Evolutionary conservation across 2,113 vertebrate genomes (phyloP), one percentile per base, ranked within the genome.

Genomic region (Lampris incognitus): DNA sequence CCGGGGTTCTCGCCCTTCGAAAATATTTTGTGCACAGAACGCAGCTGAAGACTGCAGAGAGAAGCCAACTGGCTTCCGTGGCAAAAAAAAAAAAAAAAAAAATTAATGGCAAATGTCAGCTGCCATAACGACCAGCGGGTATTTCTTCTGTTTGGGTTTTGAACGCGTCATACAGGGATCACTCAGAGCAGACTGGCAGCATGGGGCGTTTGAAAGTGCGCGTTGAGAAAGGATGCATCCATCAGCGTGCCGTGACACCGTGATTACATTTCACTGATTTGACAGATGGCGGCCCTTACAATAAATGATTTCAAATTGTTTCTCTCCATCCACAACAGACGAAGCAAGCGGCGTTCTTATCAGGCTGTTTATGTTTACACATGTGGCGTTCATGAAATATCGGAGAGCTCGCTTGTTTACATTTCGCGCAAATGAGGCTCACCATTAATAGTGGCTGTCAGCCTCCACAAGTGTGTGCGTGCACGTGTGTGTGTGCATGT

Each of bases 391-490:
- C 88, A 81, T 81, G 51, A 85, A 88, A 91, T 86, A 83, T 89
- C 88, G 76, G 72, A 80, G 48, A 77, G 76, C 83, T 80, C 81
- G 56, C 78, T 89, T 92, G 86, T 90, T 91, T 92, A 87, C 89
- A 83, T 91, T 87, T 54, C 69, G 66, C 69, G 74, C 76, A 87
- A 93, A 90, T 89, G 72, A 88, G 86, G 66, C 70, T 84, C 73
- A 72, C 79, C 83, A 89, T 91, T 92, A 91, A 89, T 90, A 87
- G 83, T 78, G 72, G 78, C 79, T 83, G 84, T 88, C 85, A 89
- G 85, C 75, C 72, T 1, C 58, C 52, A 75, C 81, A 61, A 76
- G 79, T 63, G 72, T n/a, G 58, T 80, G 65, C 75, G 51, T 66
- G n/a, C 9, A 44, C 58, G 40, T 38, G 70, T 66, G 59, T 36